Evolutionary conservation across 2,797 vertebrate genomes (phyloP), one percentile per base, ranked within the genome.

Genomic region (Aeoliscus strigatus): DNA sequence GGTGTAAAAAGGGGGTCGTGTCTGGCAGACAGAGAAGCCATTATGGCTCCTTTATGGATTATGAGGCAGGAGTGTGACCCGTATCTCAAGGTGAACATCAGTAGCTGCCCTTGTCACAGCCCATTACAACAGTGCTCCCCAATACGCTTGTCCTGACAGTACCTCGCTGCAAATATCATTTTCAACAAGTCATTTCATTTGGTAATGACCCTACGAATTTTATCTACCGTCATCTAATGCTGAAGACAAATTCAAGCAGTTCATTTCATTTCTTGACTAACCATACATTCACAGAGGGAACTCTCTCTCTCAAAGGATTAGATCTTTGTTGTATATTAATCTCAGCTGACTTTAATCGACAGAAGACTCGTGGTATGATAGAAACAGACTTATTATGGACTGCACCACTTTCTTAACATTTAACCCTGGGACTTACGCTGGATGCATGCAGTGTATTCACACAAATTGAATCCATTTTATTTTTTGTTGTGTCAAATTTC

Each of bases 81-180:
- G 62, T 73, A 58, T 83, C 77, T 86, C 79, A 86, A 84, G 80
- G 86, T 85, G 82, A 87, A 72, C 31, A 46, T 80, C 71, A 55
- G 51, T 28, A 46, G 78, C 72, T 60, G 66, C 58, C 63, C 64
- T 56, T 39, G 73, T 74, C 47, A 39, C 74, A 67, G 71, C 77
- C 76, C 66, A 78, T 80, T 77, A 85, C 42, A 60, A 29, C 73
- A 61, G 59, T 44, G 41, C 46, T 73, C 67, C 66, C 61, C 60
- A 68, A 73, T 71, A 72, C 51, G 59, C 69, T 75, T 54, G 27
- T 69, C 66, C 60, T 49, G 70, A 54, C 54, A 56, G 62, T 23
- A 33, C 35, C 49, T 57, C 40, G 49, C 16, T 37, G 50, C 43
- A 61, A 66, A 64, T 41, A 71, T 54, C 58, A 58, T 66, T 59